These are phyloP conservation scores for Dendrolimus pini DNA, from an alignment of 2,888 invertebrate genomes.

Conservation along the genomic window DNA sequence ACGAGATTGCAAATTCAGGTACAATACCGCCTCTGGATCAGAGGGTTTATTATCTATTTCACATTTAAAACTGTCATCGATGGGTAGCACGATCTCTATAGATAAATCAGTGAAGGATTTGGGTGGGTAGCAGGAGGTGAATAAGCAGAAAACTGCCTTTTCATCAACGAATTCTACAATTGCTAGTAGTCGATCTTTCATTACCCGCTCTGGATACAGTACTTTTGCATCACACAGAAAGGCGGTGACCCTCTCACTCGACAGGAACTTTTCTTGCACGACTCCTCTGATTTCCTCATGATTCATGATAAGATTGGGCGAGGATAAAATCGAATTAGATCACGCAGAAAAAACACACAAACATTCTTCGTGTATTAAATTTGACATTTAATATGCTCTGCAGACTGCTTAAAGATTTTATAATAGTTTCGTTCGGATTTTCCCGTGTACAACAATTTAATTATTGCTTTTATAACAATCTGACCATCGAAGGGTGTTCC, in stretches of 20 bases:
- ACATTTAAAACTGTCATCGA: constrained; percentile 88
- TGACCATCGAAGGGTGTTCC: too few relatives aligned
- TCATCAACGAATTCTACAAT: constrained; percentile 70
- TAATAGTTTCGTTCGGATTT: too few relatives aligned
- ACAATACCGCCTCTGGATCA: constrained; percentile 68
- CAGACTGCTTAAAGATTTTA: too few relatives aligned
- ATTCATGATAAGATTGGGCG: constrained; percentile 45
- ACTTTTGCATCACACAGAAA: constrained; percentile 66
- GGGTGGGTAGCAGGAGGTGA: constrained; percentile 79
- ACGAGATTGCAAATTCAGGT: constrained; percentile 66
- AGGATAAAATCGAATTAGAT: not conserved
- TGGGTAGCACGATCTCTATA: constrained; percentile 87
- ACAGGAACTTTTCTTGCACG: constrained; percentile 68
- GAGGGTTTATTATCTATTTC: constrained; percentile 80
- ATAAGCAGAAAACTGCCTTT: constrained; percentile 70
- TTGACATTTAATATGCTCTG: not conserved
- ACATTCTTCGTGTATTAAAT: not conserved
- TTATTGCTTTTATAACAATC: too few relatives aligned
- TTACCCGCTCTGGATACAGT: constrained; percentile 64
- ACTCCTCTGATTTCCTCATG: constrained; percentile 65
- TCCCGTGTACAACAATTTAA: too few relatives aligned
- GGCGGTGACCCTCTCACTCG: constrained; percentile 64
- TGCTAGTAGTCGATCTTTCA: constrained; percentile 62
- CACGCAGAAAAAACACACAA: not conserved
- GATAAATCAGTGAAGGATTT: constrained; percentile 85